phyloP scores from a whole-genome alignment of 1,140 invertebrate species.

The Drosophila busckii region DNA sequence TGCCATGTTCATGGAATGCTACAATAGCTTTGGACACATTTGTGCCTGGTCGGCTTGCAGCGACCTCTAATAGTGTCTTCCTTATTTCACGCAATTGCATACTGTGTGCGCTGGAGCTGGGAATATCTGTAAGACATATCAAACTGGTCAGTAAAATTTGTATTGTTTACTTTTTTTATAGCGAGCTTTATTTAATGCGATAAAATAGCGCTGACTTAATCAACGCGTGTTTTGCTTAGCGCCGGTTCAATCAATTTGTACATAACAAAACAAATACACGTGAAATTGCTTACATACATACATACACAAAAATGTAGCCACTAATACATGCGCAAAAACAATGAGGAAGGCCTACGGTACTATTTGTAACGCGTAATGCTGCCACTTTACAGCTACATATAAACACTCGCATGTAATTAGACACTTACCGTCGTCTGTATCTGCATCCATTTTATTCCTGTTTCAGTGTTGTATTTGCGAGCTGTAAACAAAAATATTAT shows the following conservation, averaged over 20 bases:
- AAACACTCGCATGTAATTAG: background rate
- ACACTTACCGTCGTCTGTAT: constrained; percentile 26
- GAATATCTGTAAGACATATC: constrained; percentile 18
- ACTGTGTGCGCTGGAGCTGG: background rate
- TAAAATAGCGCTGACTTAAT: constrained; percentile 58
- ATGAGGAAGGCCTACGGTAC: background rate
- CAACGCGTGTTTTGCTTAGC: constrained; percentile 13
- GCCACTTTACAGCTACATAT: too few relatives aligned
- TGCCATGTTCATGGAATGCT: constrained; percentile 38
- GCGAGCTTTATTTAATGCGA: constrained; percentile 6
- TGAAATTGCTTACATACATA: constrained; percentile 3
- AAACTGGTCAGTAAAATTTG: constrained; percentile 8
- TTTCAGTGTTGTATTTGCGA: background rate
- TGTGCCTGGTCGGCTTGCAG: constrained; percentile 49
- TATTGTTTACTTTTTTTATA: constrained; percentile 17
- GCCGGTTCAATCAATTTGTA: constrained; percentile 11
- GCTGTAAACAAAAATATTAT: constrained; percentile 11
- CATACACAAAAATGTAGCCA: background rate
- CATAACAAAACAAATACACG: constrained; percentile 24
- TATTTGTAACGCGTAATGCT: constrained; percentile 3
- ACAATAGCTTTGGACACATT: constrained; percentile 56
- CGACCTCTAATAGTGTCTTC: constrained; percentile 38
- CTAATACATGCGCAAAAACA: background rate
- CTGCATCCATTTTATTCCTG: constrained; percentile 19
- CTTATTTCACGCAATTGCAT: background rate